Base-by-base conservation (phyloP, 2,797 vertebrate genomes). In the Gephyroberyx darwinii region DNA sequence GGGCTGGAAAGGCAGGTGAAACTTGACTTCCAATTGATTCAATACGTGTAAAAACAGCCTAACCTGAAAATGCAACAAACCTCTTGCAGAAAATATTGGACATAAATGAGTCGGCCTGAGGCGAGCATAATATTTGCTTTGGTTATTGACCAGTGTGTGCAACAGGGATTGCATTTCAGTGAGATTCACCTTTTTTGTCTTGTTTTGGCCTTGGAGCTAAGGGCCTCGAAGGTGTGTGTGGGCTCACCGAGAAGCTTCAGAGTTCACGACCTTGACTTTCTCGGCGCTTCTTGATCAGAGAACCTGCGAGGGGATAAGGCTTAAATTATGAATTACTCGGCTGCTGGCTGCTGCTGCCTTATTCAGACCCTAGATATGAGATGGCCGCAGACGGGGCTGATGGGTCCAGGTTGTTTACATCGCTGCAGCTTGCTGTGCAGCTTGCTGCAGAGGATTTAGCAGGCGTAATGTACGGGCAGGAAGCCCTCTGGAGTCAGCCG, bases 231-330 rank as follows among this genome's bases (percentile, higher is more conserved):
- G 12, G 31, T 52, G 31, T 52, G 31, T 26, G 41, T 17, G 8
- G 45, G 55, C 47, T 54, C 66, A 39, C 41, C 1, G 9, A 20
- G 17, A 65, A 16, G 37, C 37, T 54, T 19, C 7, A 51, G 31
- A 43, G 70, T 62, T 71, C 14, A 26, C 4, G 2, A 71, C 73
- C 71, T 73, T 74, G 59, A 64, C 48, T 69, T 37, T 69, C 43
- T 47, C 35, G 17, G 26, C 52, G 47, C 10, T 19, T 37, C 58
- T 50, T 61, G 55, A 54, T 66, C 74, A 57, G 69, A 26, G 48
- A 63, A 67, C 41, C 16, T 5, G 51, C 41, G 20, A 26, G 22
- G 52, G 51, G 8, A 54, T 30, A 39, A 53, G 12, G 13, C 63
- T 39, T 53, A 19, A 26, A 52, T 65, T 10, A 54, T 14, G 55